A percentile compares a stretch with the other conserved stretches of the same genome.
Evolutionary conservation across 2,113 vertebrate genomes (phyloP).

Genomic region (Eublepharis macularius): DNA sequence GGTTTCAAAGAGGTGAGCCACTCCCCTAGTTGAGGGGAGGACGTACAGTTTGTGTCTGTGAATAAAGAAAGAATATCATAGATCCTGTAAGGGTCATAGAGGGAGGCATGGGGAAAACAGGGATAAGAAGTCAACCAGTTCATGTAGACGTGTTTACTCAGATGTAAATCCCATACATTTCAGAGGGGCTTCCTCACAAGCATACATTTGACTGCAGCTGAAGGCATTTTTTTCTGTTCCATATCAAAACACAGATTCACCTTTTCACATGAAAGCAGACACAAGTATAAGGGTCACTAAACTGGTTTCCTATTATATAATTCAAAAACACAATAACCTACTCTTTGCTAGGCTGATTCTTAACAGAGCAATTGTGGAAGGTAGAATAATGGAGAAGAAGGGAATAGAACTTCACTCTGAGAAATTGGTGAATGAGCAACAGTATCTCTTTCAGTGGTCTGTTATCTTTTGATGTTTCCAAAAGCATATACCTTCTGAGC

Average conservation of each 20-base stretch:
- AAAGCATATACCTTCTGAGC: background rate
- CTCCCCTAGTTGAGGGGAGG: too few species aligned
- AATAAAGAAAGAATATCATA: too few species aligned
- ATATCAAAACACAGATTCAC: too few species aligned
- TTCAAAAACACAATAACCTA: background rate
- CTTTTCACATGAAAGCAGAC: background rate
- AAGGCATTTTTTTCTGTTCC: background rate
- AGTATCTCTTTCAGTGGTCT: background rate
- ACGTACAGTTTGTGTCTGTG: too few species aligned
- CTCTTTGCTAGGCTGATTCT: too few species aligned
- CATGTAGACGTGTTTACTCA: background rate
- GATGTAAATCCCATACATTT: background rate
- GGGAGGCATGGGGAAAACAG: background rate
- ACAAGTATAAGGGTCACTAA: background rate
- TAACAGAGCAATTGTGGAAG: background rate
- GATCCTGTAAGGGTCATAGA: too few species aligned
- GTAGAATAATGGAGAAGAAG: background rate
- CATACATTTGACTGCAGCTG: background rate
- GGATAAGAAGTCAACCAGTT: background rate
- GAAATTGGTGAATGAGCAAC: background rate
- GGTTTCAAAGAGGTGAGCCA: too few species aligned
- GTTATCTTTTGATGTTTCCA: background rate
- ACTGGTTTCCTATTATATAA: background rate
- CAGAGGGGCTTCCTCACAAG: background rate
- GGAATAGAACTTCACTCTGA: background rate